phyloP scores from a whole-genome alignment of 1,140 invertebrate species.

The Telenomus remus region DNA sequence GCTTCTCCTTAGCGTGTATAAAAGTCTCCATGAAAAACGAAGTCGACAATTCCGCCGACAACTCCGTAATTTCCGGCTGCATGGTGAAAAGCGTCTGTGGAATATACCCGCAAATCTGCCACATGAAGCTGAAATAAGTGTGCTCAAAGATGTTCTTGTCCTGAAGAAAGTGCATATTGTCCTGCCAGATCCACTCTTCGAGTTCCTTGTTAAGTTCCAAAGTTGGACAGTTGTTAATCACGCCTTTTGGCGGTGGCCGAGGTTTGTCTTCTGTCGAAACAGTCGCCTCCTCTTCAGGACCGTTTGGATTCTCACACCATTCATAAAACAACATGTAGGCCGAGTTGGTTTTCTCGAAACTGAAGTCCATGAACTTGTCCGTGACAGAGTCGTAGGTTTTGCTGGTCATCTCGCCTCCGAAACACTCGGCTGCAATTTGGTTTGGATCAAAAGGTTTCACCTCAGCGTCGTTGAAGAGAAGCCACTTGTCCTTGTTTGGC shows the following conservation, averaged over 20 bases:
- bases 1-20: slow-evolving; percentile 97
- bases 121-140: slow-evolving; percentile 96
- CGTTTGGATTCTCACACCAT: slow-evolving; percentile 76
- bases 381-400: slow-evolving; percentile 97
- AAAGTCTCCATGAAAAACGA: slow-evolving; percentile 97
- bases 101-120: slow-evolving; percentile 94
- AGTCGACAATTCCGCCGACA: slow-evolving; percentile 91
- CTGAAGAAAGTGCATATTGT: slow-evolving; percentile 95
- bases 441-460: slow-evolving; percentile 96
- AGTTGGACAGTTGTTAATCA: slow-evolving; percentile 64
- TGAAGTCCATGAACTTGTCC: slow-evolving; percentile 97
- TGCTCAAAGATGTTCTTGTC: slow-evolving; percentile 97
- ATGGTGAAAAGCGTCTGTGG: slow-evolving; percentile 89
- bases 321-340: slow-evolving; percentile 99
- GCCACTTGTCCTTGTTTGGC: slow-evolving; percentile 89
- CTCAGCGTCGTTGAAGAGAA: slow-evolving; percentile 96
- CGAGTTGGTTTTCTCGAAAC: slow-evolving; percentile 97
- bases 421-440: slow-evolving; percentile 95
- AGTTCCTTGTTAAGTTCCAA: slow-evolving; percentile 85
- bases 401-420: slow-evolving; percentile 97
- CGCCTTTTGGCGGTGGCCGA: slow-evolving; percentile 52
- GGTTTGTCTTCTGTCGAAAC: slow-evolving; percentile 62
- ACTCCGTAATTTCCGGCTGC: slow-evolving; percentile 86
- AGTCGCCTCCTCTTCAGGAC: slow-evolving; percentile 72
- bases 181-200: slow-evolving; percentile 95